Conservation (phyloP, 2,888 invertebrate species). For the Sesia apiformis region DNA sequence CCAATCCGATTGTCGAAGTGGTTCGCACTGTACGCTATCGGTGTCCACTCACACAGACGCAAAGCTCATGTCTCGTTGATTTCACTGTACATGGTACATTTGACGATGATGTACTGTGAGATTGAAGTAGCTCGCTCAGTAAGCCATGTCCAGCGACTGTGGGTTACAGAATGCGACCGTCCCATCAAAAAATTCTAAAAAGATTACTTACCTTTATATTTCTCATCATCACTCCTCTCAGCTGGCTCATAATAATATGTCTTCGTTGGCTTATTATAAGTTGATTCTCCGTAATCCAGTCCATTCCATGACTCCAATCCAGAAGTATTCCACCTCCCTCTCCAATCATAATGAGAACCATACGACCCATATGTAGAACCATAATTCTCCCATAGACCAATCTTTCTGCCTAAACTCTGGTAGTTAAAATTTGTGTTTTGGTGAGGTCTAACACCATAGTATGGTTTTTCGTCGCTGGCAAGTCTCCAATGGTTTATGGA, state of each 20-base stretch:
- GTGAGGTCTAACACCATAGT: constrained; percentile 40
- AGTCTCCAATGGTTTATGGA: constrained; percentile 71
- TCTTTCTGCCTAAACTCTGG: constrained; percentile 53
- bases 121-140: too few relatives aligned
- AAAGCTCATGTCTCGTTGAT: too few relatives aligned
- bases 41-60: too few relatives aligned
- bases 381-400: constrained; percentile 8
- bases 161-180: too few relatives aligned
- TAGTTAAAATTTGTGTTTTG: constrained; percentile 50
- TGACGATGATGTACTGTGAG: too few relatives aligned
- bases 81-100: too few relatives aligned
- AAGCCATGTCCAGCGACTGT: too few relatives aligned
- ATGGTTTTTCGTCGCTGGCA: constrained; percentile 32
- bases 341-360: constrained; percentile 25
- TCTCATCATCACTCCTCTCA: constrained; percentile 35
- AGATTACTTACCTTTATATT: constrained; percentile 30
- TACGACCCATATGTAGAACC: constrained; percentile 40
- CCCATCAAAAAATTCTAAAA: background rate
- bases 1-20: too few relatives aligned
- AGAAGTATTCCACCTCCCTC: constrained; percentile 46
- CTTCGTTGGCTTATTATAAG: constrained; percentile 24
- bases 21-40: too few relatives aligned
- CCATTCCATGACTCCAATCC: constrained; percentile 24
- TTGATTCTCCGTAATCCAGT: constrained; percentile 31
- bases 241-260: constrained; percentile 15